Base-by-base conservation (phyloP, 2,113 vertebrate species). In the Syngnathus scovelli region DNA sequence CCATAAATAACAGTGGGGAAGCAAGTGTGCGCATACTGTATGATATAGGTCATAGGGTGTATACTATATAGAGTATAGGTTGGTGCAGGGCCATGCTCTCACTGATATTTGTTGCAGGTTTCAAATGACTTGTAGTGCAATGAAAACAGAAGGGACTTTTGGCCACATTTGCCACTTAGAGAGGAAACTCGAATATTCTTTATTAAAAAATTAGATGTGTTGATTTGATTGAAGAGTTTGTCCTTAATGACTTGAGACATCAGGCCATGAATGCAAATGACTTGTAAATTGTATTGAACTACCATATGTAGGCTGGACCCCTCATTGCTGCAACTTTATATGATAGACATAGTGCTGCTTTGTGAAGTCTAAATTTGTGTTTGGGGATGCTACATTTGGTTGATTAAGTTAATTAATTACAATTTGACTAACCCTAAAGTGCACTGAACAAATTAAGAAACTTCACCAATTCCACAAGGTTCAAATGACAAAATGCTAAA, bases 21-120 rank as follows among this genome's bases (percentile, higher is more conserved):
- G 39, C 23, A 61, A 49, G 15, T 67, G 58, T 67, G 38, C n/a
- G 64, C 55, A 48, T 66, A 27, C 58, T 33, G 27, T 33, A 33
- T 33, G 27, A 33, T 33, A 33, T 33, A 33, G 27, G 27, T 33
- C 27, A 33, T 33, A 33, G 27, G 27, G 27, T 33, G 27, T 33
- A 33, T 33, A 33, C 27, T 33, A 33, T 33, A 33, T 33, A 33
- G 27, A 33, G 27, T 3, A 33, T 33, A 33, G 27, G 27, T 33
- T 33, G 27, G 27, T 13, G 12, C 43, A 44, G 43, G 21, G 11
- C 51, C 27, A 54, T 54, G 23, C 13, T 55, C 5, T 55, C 11
- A 55, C 10, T 55, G 6, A 27, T n/a, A 54, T 23, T 11, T 21
- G n/a, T 54, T 21, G 52, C 15, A 15, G 21, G 52, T 55, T 23